Base-by-base conservation (phyloP, 2,888 invertebrate genomes). In the Macrostomum cliftonense region DNA sequence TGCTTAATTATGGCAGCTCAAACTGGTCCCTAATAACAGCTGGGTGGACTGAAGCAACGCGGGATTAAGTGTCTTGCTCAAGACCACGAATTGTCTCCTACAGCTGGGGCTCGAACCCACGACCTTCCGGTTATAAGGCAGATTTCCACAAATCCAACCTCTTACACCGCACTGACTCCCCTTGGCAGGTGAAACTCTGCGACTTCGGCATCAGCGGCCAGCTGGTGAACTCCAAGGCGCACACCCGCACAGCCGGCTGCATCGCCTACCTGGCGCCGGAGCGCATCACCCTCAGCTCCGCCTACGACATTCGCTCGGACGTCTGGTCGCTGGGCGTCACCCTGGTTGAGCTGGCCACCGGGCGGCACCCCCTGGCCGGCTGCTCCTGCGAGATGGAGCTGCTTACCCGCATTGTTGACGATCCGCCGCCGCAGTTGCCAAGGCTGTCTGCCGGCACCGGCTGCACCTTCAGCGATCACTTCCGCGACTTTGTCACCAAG, bases 251-350 rank as follows among this genome's bases (percentile, higher is more conserved):
- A 68, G 91, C 88, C 2, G 95, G 93, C 40, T 95, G 93, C 74
- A 89, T 91, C n/a, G 93, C 91, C 1, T 97, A 95, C 63, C 88
- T 95, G 89, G 91, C 95, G 63, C 95, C 95, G 46, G 95, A 97
- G 74, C 77, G 95, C 61, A 93, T 95, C 71, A 89, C 91, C 71
- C 89, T 89, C 20, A 79, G 79, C 53, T 89, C 88, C 47, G 71
- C 68, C 12, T 97, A 97, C 71, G 97, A 97, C 74, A 89, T 97
- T 65, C 78, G 97, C 60, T 95, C 97, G 17, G 97, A 99, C 74
- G 95, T 99, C 45, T 97, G 97, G 97, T 91, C 91, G 57, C 76
- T 97, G 58, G 97, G 97, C 58, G 91, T 73, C 21, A 66, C 70
- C 37, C 54, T 71, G 56, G 66, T 97, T 46, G 97, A 97, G 75